Base-by-base conservation (phyloP, 2,888 invertebrate species). In the Tupiocoris notatus region DNA sequence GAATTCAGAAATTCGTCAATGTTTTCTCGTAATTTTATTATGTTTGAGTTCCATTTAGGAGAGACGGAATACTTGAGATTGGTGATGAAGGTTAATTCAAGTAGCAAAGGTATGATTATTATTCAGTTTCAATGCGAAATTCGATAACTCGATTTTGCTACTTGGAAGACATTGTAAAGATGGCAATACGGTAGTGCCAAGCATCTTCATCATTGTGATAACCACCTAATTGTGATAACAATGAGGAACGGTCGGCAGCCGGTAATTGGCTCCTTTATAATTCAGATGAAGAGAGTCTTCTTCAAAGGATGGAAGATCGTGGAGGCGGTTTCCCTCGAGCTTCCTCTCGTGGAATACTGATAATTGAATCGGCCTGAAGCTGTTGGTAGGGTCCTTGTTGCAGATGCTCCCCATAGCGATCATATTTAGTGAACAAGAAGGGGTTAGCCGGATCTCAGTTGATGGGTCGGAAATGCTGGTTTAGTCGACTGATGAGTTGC, bases 211-310 rank as follows among this genome's bases (percentile, higher is more conserved):
- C 39, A 39, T 65, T 67, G n/a, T n/a, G n/a, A n/a, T 67, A 54
- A 67, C 56, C 67, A 56, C 57, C 67, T 67, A 67, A 67, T 57
- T 56, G 57, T 22, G 16, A 67, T 57, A 54, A 67, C 67, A 67
- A 67, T 3, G 12, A 12, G 39, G 56, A 22, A 56, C 67, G 67
- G 56, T 56, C 21, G 56, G 22, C 21, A 56, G 1, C 67, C 67
- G 39, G 21, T 67, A 67, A 67, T 67, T 67, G 67, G 67, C 67
- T 57, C 67, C 67, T 67, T 67, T 67, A 67, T 67, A 67, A 67
- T 67, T 67, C 57, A 67, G 57, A 67, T 67, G 67, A 56, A 67
- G 67, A 39, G 65, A 39, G 6, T 39, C 39, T 39, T 39, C 39
- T 39, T 39, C 39, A 39, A 39, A 39, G 39, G 39, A 39, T 39